A percentile compares a stretch with the other conserved stretches of the same genome.
phyloP scores from a whole-genome alignment of 2,113 vertebrate genomes.

The Redunca redunca region DNA sequence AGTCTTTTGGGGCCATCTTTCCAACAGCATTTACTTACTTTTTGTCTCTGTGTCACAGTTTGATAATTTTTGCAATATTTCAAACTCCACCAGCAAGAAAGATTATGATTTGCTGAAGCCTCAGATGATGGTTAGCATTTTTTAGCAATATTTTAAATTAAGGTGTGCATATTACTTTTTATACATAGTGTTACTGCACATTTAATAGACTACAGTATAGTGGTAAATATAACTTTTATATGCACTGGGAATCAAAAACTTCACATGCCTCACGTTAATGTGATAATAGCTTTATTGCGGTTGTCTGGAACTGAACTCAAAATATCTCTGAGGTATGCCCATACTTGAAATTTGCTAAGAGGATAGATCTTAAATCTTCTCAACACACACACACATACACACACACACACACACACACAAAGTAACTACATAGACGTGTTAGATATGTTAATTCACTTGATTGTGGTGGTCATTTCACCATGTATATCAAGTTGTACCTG shows the following conservation, averaged over 20 bases:
- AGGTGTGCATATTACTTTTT: not conserved
- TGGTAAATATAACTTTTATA: not conserved
- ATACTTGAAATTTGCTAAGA: not conserved
- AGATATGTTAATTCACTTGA: not conserved
- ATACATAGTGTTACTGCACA: not conserved
- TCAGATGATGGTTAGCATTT: not conserved
- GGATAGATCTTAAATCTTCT: not conserved
- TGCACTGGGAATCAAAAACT: not conserved
- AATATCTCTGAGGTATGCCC: not conserved
- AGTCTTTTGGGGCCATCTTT: not conserved
- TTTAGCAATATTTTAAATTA: not conserved
- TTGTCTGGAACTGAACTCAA: not conserved
- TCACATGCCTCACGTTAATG: not conserved
- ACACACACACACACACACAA: not conserved
- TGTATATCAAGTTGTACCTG: not conserved
- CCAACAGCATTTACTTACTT: not conserved
- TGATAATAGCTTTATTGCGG: not conserved
- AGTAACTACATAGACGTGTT: not conserved
- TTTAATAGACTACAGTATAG: not conserved
- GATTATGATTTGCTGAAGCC: not conserved
- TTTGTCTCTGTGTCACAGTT: not conserved
- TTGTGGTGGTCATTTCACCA: not conserved
- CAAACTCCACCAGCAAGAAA: not conserved
- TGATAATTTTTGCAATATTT: not conserved
- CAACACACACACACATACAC: not conserved